Base-by-base conservation (phyloP, 2,113 vertebrate genomes). In the Colistium nudipinnis region DNA sequence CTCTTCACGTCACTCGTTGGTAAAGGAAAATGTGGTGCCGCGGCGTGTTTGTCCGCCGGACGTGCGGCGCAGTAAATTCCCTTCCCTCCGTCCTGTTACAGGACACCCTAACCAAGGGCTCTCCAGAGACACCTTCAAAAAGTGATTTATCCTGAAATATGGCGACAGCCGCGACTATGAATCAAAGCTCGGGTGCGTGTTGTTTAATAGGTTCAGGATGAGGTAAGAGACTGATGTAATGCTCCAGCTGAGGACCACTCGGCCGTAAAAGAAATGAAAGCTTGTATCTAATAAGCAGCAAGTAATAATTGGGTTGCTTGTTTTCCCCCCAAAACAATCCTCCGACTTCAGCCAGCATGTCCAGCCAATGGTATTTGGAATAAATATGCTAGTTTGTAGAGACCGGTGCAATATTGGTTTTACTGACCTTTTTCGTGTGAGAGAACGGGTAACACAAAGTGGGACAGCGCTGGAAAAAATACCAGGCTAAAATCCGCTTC, bases 21-120 rank as follows among this genome's bases (percentile, higher is more conserved):
- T 44, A 44, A n/a, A n/a, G n/a, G n/a, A n/a, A n/a, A n/a, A n/a
- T n/a, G n/a, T n/a, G n/a, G 30, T 53, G 56, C 62, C 22, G 17
- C 33, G n/a, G 67, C 44, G 49, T 70, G 45, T 75, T 77, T 61
- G 62, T 82, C 48, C 41, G 36, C 27, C 27, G 24, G 47, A 51
- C 7, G 3, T 28, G 12, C 67, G 62, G 75, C 80, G n/a, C 68
- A 80, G n/a, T 86, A 84, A 84, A 82, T 83, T 53, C 25, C 63
- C 52, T 83, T 53, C 25, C 63, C 52, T 24, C 20, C 53, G 70
- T 83, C 76, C 67, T 74, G 76, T 83, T 82, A 79, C 75, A 62
- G 56, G 62, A 78, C 72, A 76, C 65, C 62, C 67, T 65, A 70
- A 80, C 54, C 45, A 33, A 81, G 48, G 44, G 52, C 64, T 79